Conservation (phyloP, 2,888 invertebrate species). For the Mamestra brassicae region DNA sequence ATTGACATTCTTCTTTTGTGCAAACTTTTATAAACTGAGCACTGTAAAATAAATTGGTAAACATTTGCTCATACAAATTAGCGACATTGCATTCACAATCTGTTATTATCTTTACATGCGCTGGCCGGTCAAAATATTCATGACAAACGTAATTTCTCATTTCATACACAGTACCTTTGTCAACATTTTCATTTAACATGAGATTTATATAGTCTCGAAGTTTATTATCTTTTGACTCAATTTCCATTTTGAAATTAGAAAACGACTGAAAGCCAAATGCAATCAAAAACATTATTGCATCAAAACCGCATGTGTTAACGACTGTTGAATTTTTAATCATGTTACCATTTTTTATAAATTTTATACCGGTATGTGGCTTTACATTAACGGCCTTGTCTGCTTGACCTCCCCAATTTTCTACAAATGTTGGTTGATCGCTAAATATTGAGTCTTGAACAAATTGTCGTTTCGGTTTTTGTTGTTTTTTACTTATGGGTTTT, state of each 20-base stretch:
- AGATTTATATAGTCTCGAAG: conserved; percentile 45
- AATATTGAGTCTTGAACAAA: conserved; percentile 46
- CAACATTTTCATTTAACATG: conserved; percentile 41
- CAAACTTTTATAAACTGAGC: conserved; percentile 40
- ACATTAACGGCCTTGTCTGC: conserved; percentile 46
- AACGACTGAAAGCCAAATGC: conserved; percentile 38
- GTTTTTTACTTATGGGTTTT: conserved; percentile 38
- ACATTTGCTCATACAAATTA: conserved; percentile 41
- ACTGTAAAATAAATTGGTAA: conserved; percentile 40
- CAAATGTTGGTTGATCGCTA: conserved; percentile 44
- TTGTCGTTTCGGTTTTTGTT: conserved; percentile 43
- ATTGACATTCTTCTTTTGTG: conserved; percentile 38
- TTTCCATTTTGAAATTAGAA: conserved; percentile 42
- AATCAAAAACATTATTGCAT: conserved; percentile 42
- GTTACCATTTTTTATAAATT: conserved; percentile 45
- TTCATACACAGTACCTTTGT: conserved; percentile 41
- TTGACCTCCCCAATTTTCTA: conserved; percentile 49
- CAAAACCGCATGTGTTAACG: conserved; percentile 42
- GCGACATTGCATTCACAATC: conserved; percentile 44
- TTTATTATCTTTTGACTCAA: conserved; percentile 40
- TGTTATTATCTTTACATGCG: conserved; percentile 41
- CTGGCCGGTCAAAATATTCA: conserved; percentile 39
- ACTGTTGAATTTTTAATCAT: conserved; percentile 35
- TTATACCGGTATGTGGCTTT: conserved; percentile 43
- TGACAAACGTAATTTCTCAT: conserved; percentile 44